phyloP scores from a whole-genome alignment of 2,888 invertebrate genomes.

The Gibbula magus region DNA sequence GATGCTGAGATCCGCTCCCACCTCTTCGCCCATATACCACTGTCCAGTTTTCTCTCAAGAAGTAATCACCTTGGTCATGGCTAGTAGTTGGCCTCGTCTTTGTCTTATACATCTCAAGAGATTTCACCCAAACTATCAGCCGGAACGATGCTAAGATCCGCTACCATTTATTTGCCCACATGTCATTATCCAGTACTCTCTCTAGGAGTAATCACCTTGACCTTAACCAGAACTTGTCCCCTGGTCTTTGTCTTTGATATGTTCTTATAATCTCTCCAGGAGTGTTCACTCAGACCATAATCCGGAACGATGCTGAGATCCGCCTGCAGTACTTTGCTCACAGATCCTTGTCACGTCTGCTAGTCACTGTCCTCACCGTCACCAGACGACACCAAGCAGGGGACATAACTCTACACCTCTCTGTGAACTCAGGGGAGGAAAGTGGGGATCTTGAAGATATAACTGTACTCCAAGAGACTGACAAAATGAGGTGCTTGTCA shows the following conservation, averaged over 20 bases:
- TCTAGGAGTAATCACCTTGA: neutral
- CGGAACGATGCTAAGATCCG: too few species aligned
- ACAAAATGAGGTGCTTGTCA: too few species aligned
- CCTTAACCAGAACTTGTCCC: neutral
- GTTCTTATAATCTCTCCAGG: slow-evolving; percentile 29
- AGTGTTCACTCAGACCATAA: slow-evolving; percentile 35
- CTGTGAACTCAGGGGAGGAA: slow-evolving; percentile 21
- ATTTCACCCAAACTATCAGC: too few species aligned
- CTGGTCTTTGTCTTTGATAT: neutral
- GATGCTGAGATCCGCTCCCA: too few species aligned
- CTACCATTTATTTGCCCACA: too few species aligned
- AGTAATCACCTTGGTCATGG: too few species aligned
- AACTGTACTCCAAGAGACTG: neutral
- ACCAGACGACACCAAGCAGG: slow-evolving; percentile 12
- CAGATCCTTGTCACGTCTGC: slow-evolving; percentile 27
- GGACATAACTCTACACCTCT: slow-evolving; percentile 12
- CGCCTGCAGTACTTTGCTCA: slow-evolving; percentile 41
- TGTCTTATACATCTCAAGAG: too few species aligned
- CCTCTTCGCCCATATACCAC: too few species aligned
- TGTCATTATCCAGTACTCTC: neutral
- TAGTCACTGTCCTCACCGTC: slow-evolving; percentile 33
- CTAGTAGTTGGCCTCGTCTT: too few species aligned
- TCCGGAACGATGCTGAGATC: slow-evolving; percentile 12
- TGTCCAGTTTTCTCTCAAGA: too few species aligned
- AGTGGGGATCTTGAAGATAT: slow-evolving; percentile 33